phyloP scores from a whole-genome alignment of 2,113 vertebrate genomes.

The Piliocolobus tephrosceles region DNA sequence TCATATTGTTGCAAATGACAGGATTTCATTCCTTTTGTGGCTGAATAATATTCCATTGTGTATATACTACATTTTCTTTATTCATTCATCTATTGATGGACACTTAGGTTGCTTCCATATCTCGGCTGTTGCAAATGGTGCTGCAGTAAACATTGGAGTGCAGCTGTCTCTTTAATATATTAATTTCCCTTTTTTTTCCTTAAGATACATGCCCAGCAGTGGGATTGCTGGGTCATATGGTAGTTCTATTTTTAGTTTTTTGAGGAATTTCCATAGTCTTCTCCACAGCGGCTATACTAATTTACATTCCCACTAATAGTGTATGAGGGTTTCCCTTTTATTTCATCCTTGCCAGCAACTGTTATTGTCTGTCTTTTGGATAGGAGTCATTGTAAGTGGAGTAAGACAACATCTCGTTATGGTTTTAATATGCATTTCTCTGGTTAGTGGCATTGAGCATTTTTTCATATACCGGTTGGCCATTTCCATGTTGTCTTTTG shows the following conservation, averaged over 20 bases:
- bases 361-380: background rate
- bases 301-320: background rate
- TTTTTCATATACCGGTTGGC: background rate
- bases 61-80: background rate
- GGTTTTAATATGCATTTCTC: background rate
- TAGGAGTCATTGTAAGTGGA: background rate
- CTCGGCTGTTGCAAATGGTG: background rate
- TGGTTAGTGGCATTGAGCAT: background rate
- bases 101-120: background rate
- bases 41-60: background rate
- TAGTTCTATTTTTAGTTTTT: background rate
- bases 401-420: background rate
- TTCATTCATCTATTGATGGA: background rate
- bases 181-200: background rate
- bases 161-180: background rate
- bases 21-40: background rate
- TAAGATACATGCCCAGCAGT: background rate
- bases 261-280: background rate
- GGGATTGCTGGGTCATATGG: background rate
- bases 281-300: background rate
- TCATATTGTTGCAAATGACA: no score
- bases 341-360: background rate
- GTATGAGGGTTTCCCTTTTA: background rate
- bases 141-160: background rate
- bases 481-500: background rate